Base-by-base conservation (phyloP, 2,113 vertebrate species). In the Etheostoma spectabile region DNA sequence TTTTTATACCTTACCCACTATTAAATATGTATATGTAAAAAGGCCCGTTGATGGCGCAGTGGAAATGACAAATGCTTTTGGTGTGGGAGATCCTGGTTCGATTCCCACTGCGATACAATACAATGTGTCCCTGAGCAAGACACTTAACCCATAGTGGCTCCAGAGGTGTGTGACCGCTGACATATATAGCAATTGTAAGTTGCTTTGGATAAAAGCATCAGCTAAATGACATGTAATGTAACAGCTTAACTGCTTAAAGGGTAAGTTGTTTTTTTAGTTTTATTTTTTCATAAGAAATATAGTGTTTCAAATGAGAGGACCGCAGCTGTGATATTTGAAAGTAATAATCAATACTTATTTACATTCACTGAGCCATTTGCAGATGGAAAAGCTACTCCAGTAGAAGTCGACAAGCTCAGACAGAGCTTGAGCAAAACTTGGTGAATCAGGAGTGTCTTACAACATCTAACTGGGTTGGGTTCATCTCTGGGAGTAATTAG, bases 391-490 rank as follows among this genome's bases (percentile, higher is more conserved):
- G 45, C 21, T 24, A 8, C 33, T 19, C 33, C 21, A 64, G 42
- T 68, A 8, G 18, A 56, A 51, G 45, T 46, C 0, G 2, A 83
- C 90, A 80, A 53, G 86, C 85, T 74, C 72, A 79, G 81, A 73
- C 88, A 86, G 49, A 78, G 46, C 42, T 57, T 15, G 12, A 22
- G 49, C 64, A 83, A 42, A 85, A 24, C 30, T 60, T 8, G 19
- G 49, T 75, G 6, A 77, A 46, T 67, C 52, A 56, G 60, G 33
- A 52, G 24, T 22, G 42, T 77, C 56, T 75, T 53, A 56, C 52
- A 69, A 55, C 33, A 61, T 61, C 22, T 63, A 57, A 42, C 21
- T 18, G 35, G 24, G 46, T 79, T 30, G 72, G 38, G 38, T 80
- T 27, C 7, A 49, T 80, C 53, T 70, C 16, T 3, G 1, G 35